A percentile compares a stretch with the other conserved stretches of the same genome.
phyloP scores from a whole-genome alignment of 1,140 invertebrate genomes.

The Maniola jurtina region DNA sequence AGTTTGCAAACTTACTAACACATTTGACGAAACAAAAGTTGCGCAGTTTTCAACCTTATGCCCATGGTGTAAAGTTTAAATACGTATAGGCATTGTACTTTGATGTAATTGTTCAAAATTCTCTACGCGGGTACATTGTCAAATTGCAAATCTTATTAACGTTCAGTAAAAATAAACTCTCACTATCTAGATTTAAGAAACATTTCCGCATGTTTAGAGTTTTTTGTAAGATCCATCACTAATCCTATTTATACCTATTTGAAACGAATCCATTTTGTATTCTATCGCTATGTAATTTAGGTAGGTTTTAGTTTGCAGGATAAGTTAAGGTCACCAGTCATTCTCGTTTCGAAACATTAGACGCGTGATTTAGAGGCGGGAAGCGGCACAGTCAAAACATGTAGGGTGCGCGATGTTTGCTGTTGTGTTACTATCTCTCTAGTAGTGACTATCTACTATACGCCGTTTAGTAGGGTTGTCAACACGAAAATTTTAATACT shows the following conservation, averaged over 20 bases:
- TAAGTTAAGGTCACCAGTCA: constrained; percentile 47
- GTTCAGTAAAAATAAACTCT: constrained; percentile 14
- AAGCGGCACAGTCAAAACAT: constrained; percentile 71
- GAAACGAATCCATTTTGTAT: not conserved
- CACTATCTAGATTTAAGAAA: constrained; percentile 9
- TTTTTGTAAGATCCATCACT: not conserved
- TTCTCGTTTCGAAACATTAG: constrained; percentile 75
- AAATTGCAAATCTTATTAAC: constrained; percentile 13
- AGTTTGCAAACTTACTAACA: constrained; percentile 20
- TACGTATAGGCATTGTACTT: not conserved
- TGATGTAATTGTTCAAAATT: constrained; percentile 21
- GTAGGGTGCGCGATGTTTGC: constrained; percentile 42
- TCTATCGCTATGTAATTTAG: constrained; percentile 19
- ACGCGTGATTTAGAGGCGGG: constrained; percentile 73
- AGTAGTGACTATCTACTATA: constrained; percentile 16
- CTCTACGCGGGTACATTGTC: constrained; percentile 20
- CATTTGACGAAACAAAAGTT: not conserved
- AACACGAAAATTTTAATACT: not conserved
- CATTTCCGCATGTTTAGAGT: constrained; percentile 7
- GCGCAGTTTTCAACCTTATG: constrained; percentile 44
- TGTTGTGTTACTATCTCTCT: constrained; percentile 21
- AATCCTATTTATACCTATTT: constrained; percentile 17
- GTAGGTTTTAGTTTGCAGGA: constrained; percentile 23
- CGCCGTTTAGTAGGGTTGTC: constrained; percentile 43
- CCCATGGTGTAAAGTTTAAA: not conserved